These are phyloP conservation scores for Beroe forskalii DNA, from an alignment of 37 sponge, comb jelly and placozoan species.

Conservation along the genomic window DNA sequence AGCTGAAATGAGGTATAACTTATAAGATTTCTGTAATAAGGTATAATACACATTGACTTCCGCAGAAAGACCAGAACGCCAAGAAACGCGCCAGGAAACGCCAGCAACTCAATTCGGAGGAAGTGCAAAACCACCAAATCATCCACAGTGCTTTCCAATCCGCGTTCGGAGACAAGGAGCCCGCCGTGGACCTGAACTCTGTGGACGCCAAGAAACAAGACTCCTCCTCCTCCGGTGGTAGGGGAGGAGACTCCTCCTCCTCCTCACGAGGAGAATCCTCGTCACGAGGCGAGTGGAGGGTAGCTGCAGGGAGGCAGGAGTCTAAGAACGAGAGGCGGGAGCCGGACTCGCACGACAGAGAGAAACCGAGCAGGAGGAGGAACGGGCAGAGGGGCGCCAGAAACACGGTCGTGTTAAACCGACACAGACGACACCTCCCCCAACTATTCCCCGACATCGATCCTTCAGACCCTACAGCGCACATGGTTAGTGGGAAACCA, in stretches of 20 bases:
- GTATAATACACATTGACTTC: no score
- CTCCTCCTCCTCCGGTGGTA: background rate
- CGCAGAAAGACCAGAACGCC: constrained; percentile 30
- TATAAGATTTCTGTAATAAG: no score
- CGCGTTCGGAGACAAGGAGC: background rate
- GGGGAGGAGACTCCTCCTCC: no score
- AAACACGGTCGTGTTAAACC: background rate
- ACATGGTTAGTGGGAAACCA: constrained; percentile 48
- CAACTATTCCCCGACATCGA: background rate
- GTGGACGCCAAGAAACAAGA: background rate
- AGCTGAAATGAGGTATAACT: no score
- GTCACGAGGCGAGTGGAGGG: background rate
- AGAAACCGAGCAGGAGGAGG: background rate
- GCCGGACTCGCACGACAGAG: background rate
- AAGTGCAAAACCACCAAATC: constrained; percentile 32
- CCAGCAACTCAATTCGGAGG: background rate
- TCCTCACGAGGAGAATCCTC: background rate
- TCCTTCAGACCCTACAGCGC: background rate
- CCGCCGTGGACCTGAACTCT: background rate
- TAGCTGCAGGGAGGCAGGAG: background rate
- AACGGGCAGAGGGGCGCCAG: background rate
- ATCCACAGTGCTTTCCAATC: constrained; percentile 37
- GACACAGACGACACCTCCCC: background rate
- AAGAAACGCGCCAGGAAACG: constrained; percentile 36
- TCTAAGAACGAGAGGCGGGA: background rate